A percentile compares a stretch with the other conserved stretches of the same genome.
Conservation (phyloP, 2,797 vertebrate genomes). For the Hipposideros larvatus region DNA sequence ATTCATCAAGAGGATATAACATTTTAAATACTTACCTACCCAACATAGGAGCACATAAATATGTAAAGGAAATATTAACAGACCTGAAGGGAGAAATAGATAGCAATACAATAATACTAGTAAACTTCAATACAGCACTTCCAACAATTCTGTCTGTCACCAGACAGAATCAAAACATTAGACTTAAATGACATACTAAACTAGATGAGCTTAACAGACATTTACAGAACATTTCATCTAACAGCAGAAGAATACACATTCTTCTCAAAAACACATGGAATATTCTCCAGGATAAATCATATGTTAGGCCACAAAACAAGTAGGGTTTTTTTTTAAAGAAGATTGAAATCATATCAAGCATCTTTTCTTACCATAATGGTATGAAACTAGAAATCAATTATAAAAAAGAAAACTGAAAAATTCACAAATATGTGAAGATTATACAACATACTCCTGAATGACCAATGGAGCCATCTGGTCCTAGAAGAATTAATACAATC, state of each 20-base stretch:
- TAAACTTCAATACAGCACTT: not conserved
- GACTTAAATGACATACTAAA: not conserved
- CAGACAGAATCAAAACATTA: not conserved
- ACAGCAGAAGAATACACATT: not conserved
- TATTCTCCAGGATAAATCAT: not conserved
- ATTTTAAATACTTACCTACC: not conserved
- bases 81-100: not conserved
- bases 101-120: not conserved
- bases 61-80: not conserved
- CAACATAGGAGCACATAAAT: not conserved
- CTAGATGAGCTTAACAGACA: not conserved
- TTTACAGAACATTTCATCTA: not conserved
- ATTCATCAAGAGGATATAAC: not conserved
- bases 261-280: not conserved
- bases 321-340: not conserved
- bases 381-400: conserved; percentile 24
- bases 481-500: not conserved
- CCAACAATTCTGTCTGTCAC: not conserved
- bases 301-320: not conserved
- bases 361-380: not conserved
- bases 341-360: not conserved
- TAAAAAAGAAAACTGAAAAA: conserved; percentile 22
- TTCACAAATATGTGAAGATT: not conserved
- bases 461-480: not conserved
- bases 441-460: not conserved